These are phyloP conservation scores for Ochlodes sylvanus DNA, from an alignment of 2,888 invertebrate species.

Conservation along the genomic window DNA sequence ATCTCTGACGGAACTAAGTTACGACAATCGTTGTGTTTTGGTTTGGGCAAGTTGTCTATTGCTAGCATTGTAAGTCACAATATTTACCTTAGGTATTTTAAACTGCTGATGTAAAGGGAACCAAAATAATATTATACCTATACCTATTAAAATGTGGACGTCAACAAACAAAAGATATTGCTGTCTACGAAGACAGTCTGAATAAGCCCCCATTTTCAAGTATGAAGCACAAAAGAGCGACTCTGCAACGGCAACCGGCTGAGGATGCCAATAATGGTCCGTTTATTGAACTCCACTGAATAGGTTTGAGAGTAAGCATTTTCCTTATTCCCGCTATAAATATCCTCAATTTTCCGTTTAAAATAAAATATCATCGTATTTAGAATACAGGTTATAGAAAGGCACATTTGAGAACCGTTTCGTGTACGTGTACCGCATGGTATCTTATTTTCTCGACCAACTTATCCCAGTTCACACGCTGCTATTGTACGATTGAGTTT, in stretches of 20 bases:
- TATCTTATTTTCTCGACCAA: neutral
- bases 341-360: neutral
- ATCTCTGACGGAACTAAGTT: too few species aligned
- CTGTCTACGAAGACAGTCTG: neutral
- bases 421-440: neutral
- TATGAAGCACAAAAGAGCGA: neutral
- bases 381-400: neutral
- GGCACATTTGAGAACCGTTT: neutral
- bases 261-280: conserved; percentile 10
- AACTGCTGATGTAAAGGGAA: neutral
- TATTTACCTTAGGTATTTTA: neutral
- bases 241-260: neutral
- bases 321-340: neutral
- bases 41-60: too few species aligned
- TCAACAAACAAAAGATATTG: neutral
- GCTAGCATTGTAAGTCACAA: too few species aligned
- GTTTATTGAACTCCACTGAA: conserved; percentile 11
- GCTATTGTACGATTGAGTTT: neutral
- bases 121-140: neutral
- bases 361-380: neutral
- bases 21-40: too few species aligned
- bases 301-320: conserved; percentile 5
- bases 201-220: conserved; percentile 4
- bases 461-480: neutral
- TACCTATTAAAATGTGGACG: neutral